Percentiles rank a stretch among this genome's conserved stretches.
Conservation (phyloP, 2,888 invertebrate genomes). For the Andrena camellia region DNA sequence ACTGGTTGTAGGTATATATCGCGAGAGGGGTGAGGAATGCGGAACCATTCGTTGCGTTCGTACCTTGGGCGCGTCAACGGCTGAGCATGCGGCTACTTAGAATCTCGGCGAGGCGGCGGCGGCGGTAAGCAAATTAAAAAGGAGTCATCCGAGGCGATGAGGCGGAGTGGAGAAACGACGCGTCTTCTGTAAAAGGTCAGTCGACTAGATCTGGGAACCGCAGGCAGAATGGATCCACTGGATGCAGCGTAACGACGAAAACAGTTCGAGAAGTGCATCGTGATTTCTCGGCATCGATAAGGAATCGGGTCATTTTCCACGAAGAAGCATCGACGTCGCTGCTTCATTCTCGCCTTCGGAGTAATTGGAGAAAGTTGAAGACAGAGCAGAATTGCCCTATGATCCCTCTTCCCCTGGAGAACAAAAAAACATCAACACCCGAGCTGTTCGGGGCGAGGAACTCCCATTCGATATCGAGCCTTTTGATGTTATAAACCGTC, state of each 20-base stretch:
- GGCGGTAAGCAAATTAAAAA: constrained; percentile 27
- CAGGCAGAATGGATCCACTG: background rate
- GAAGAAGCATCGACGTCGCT: constrained; percentile 1
- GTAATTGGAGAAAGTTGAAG: constrained; percentile 57
- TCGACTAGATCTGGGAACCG: background rate
- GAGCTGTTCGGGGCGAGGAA: constrained; percentile 9
- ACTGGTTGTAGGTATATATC: background rate
- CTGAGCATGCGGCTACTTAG: constrained; percentile 1
- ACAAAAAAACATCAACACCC: background rate
- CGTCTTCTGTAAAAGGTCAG: background rate
- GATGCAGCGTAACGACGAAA: background rate
- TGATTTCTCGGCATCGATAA: background rate
- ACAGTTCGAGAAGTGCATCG: background rate
- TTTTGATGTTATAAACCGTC: constrained; percentile 55
- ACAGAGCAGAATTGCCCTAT: constrained; percentile 28
- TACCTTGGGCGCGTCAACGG: constrained; percentile 22
- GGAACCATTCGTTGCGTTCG: constrained; percentile 23
- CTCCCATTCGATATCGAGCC: constrained; percentile 36
- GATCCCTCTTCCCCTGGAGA: constrained; percentile 20
- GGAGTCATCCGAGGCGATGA: constrained; percentile 1
- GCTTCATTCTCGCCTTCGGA: constrained; percentile 28
- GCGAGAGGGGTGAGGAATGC: constrained; percentile 38
- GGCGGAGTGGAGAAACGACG: background rate
- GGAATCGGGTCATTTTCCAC: constrained; percentile 31
- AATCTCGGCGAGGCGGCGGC: background rate